phyloP scores from a whole-genome alignment of 2,113 vertebrate genomes.

The Excalfactoria chinensis region DNA sequence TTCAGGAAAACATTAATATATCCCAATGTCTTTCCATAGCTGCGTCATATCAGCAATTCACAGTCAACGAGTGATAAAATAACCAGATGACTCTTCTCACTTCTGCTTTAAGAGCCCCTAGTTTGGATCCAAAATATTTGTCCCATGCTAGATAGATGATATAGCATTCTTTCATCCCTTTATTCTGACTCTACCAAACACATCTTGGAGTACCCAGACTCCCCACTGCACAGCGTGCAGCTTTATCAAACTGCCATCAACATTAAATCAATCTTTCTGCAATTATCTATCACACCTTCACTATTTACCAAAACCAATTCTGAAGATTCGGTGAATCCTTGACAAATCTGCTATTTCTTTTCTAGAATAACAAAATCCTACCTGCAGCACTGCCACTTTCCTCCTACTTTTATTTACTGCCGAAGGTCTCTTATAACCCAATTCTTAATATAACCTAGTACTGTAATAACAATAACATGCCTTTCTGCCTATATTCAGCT shows the following conservation, averaged over 20 bases:
- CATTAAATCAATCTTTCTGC: background rate
- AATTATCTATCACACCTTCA: background rate
- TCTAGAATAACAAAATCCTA: background rate
- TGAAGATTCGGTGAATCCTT: background rate
- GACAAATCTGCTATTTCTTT: background rate
- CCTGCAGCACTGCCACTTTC: background rate
- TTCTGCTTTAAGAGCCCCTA: background rate
- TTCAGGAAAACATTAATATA: slow-evolving; percentile 27
- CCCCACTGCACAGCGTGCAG: background rate
- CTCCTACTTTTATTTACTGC: background rate
- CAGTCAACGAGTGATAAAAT: background rate
- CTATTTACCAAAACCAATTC: background rate
- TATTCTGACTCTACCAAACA: background rate
- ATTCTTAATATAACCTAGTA: background rate
- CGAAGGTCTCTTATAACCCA: background rate
- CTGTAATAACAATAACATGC: background rate
- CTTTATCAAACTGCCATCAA: background rate
- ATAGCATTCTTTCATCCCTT: background rate
- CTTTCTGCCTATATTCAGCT: background rate
- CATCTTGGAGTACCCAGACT: background rate
- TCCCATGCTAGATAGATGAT: background rate
- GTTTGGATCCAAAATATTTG: background rate
- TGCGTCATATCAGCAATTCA: background rate
- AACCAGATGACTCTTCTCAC: background rate
- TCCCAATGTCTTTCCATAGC: background rate